Conservation (phyloP, 2,888 invertebrate genomes). For the Ornithoptera alexandrae region DNA sequence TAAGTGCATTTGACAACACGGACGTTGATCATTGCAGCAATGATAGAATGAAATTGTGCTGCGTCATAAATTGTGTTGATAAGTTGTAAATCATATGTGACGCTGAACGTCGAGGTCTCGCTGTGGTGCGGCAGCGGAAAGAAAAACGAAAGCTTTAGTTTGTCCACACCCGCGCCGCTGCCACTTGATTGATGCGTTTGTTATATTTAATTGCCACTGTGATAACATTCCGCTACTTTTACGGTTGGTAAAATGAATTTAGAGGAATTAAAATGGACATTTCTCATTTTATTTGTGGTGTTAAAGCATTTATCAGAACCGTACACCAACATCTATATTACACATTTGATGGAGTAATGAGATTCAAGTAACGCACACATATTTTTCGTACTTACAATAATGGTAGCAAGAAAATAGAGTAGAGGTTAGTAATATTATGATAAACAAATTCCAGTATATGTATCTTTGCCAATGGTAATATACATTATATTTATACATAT, state of each 20-base stretch:
- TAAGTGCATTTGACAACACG: conserved; percentile 26
- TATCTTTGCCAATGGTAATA: too few species aligned
- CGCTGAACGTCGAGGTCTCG: conserved; percentile 28
- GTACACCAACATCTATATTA: too few species aligned
- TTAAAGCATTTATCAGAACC: too few species aligned
- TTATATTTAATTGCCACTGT: conserved; percentile 47
- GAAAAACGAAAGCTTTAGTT: conserved; percentile 49
- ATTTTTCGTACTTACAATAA: too few species aligned
- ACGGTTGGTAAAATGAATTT: not conserved
- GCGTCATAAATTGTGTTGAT: conserved; percentile 37
- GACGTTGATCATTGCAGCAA: conserved; percentile 18
- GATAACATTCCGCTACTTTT: conserved; percentile 43
- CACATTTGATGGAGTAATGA: too few species aligned
- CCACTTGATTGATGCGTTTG: conserved; percentile 52
- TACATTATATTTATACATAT: too few species aligned
- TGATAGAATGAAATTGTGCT: conserved; percentile 29
- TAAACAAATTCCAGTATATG: too few species aligned
- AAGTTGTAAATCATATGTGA: conserved; percentile 37
- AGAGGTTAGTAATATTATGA: too few species aligned
- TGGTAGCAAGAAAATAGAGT: too few species aligned
- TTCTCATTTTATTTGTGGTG: too few species aligned
- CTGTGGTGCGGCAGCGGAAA: conserved; percentile 51
- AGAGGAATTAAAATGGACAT: not conserved
- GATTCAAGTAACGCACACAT: too few species aligned
- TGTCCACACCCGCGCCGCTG: conserved; percentile 38